Evolutionary conservation across 1,140 invertebrate species (phyloP).

Genomic region (Aporrectodea caliginosa): DNA sequence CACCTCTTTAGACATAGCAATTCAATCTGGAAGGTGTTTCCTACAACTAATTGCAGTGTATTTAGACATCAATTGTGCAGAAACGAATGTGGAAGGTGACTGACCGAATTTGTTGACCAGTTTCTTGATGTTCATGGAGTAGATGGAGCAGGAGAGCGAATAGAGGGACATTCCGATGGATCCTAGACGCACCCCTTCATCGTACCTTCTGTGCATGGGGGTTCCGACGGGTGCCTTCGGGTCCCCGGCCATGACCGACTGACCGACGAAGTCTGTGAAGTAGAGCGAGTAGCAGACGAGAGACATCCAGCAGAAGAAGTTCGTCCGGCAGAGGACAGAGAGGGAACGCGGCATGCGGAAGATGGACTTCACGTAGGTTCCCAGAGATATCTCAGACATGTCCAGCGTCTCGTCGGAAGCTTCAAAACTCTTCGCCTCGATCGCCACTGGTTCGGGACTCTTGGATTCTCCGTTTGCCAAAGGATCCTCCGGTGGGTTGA

Average conservation of each 20-base stretch:
- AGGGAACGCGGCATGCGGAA: slow-evolving; percentile 82
- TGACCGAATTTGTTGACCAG: slow-evolving; percentile 78
- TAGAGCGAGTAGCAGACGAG: slow-evolving; percentile 94
- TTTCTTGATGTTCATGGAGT: slow-evolving; percentile 82
- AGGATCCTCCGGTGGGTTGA: slow-evolving; percentile 58
- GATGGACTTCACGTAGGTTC: slow-evolving; percentile 62
- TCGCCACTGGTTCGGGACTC: not conserved
- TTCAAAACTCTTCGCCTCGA: not conserved
- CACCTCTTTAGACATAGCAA: too few species aligned
- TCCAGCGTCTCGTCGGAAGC: not conserved
- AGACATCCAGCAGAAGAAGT: slow-evolving; percentile 96
- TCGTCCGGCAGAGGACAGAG: slow-evolving; percentile 82
- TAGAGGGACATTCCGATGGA: slow-evolving; percentile 97
- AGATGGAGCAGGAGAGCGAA: slow-evolving; percentile 86
- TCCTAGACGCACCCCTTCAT: slow-evolving; percentile 86
- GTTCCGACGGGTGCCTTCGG: slow-evolving; percentile 67
- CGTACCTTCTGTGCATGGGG: slow-evolving; percentile 65
- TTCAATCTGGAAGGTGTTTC: too few species aligned
- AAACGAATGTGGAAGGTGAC: too few species aligned
- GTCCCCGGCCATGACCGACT: slow-evolving; percentile 65
- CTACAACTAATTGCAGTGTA: too few species aligned
- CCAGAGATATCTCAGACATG: not conserved
- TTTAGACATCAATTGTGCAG: too few species aligned
- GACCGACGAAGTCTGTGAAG: slow-evolving; percentile 95
- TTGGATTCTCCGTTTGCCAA: slow-evolving; percentile 28